Base-by-base conservation (phyloP, 2,797 vertebrate genomes). In the Silurus aristotelis region DNA sequence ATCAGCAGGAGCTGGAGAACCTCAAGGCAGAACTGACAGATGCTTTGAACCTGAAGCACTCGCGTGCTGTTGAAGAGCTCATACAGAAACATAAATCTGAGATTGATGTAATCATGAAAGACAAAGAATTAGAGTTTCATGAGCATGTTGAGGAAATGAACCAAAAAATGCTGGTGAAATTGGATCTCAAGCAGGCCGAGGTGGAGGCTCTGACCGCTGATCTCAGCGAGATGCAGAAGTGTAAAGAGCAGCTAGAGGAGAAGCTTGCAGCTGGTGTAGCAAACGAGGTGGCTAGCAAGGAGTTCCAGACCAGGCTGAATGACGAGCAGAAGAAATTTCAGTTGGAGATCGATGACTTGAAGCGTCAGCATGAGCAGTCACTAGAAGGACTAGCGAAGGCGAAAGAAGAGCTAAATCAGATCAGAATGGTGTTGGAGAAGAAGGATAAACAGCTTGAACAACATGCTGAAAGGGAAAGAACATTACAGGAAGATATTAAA, bases 141-240 rank as follows among this genome's bases (percentile, higher is more conserved):
- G 90, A 93, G 31, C 97, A 98, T 58, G 94, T 98, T 87, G 93
- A 97, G 91, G 96, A 98, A 83, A 97, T 99, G 95, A 99, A 98
- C 92, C 95, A 95, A 90, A 99, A 96, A 89, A 96, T 94, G 0
- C 91, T 97, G 75, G 97, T 97, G 92, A 97, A 97, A 87, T 92
- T 99, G 63, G 96, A 98, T 78, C 91, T 95, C 81, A 99, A 97
- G 89, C 97, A 99, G 90, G 95, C 93, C 6, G 97, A 99, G 86
- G 88, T 98, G 25, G 97, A 99, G 89, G 91, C 94, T 0, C 83
- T 98, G 20, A 96, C 96, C 20, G 91, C 92, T 81, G 96, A 99
- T 83, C 93, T 98, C 48, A 94, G 95, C 13, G 96, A 97, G 88
- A 89, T 94, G 61, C 80, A 96, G 86, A 96, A 94, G 87, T 87